A percentile compares a stretch with the other conserved stretches of the same genome.
These are phyloP conservation scores for Papilio demoleus DNA, from an alignment of 2,888 invertebrate genomes.

Conservation along the genomic window DNA sequence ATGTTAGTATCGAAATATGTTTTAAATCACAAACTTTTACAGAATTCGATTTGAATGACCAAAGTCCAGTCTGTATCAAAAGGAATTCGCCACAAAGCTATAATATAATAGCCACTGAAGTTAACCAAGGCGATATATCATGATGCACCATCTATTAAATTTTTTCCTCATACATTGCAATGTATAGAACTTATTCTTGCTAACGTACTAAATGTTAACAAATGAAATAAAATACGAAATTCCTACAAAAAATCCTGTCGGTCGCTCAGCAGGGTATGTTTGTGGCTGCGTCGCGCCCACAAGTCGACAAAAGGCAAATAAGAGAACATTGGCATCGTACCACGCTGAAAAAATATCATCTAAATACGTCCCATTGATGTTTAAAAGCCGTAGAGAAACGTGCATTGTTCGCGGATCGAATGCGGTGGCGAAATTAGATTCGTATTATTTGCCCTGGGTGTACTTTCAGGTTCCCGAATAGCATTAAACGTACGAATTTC, in stretches of 20 bases:
- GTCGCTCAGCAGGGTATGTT: conserved; percentile 79
- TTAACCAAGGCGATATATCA: conserved; percentile 73
- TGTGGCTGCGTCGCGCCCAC: conserved; percentile 83
- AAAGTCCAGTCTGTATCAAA: conserved; percentile 47
- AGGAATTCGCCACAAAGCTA: conserved; percentile 61
- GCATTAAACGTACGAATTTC: conserved; percentile 53
- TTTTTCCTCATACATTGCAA: conserved; percentile 57
- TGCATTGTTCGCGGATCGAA: conserved; percentile 71
- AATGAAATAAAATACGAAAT: conserved; percentile 80
- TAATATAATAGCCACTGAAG: conserved; percentile 64
- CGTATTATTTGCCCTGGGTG: conserved; percentile 66
- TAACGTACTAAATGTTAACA: conserved; percentile 64
- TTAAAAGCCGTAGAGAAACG: conserved; percentile 81
- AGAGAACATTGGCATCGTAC: conserved; percentile 73
- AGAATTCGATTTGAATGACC: conserved; percentile 46
- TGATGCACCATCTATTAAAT: conserved; percentile 72
- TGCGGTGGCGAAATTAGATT: conserved; percentile 81
- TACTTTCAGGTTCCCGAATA: conserved; percentile 49
- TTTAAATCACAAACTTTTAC: conserved; percentile 7
- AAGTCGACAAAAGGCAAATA: conserved; percentile 81
- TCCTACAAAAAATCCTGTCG: conserved; percentile 70
- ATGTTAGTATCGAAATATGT: neutral
- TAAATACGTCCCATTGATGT: conserved; percentile 81
- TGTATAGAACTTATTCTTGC: conserved; percentile 61
- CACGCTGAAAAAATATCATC: conserved; percentile 74